phyloP scores from a whole-genome alignment of 2,888 invertebrate species.

The Euzophera pinguis region DNA sequence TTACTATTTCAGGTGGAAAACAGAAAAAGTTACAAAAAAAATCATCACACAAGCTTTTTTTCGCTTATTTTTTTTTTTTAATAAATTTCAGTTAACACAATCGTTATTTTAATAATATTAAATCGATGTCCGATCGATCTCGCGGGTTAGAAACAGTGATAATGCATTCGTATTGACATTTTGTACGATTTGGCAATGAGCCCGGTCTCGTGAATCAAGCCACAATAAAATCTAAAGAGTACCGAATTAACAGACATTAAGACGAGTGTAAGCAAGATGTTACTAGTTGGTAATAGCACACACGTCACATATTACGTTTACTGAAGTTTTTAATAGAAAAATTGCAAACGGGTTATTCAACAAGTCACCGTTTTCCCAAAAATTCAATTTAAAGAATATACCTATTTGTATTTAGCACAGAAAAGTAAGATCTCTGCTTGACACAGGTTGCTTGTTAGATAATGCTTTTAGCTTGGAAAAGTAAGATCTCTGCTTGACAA shows the following conservation, averaged over 20 bases:
- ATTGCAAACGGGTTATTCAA: too few relatives aligned
- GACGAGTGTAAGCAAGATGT: slow-evolving; percentile 41
- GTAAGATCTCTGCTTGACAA: too few relatives aligned
- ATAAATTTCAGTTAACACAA: neutral
- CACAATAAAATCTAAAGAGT: slow-evolving; percentile 60
- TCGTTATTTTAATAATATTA: slow-evolving; percentile 13
- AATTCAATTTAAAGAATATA: too few relatives aligned
- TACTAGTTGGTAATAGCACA: slow-evolving; percentile 32
- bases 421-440: too few relatives aligned
- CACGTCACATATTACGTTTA: neutral
- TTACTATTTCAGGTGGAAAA: slow-evolving; percentile 27
- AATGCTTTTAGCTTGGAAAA: too few relatives aligned
- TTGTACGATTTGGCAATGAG: slow-evolving; percentile 57
- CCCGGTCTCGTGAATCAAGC: slow-evolving; percentile 57
- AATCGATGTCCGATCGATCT: slow-evolving; percentile 35
- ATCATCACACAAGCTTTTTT: neutral
- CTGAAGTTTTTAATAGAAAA: too few relatives aligned
- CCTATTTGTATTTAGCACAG: too few relatives aligned
- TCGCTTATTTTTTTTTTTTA: neutral
- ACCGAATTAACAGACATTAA: slow-evolving; percentile 61
- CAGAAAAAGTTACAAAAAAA: slow-evolving; percentile 18
- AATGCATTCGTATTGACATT: slow-evolving; percentile 76
- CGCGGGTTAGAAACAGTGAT: slow-evolving; percentile 50
- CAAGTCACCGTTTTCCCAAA: too few relatives aligned
- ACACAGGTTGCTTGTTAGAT: too few relatives aligned